Evolutionary conservation across 2,888 invertebrate species (phyloP), one percentile per base, ranked within the genome.

Genomic region (Cerceris rybyensis): DNA sequence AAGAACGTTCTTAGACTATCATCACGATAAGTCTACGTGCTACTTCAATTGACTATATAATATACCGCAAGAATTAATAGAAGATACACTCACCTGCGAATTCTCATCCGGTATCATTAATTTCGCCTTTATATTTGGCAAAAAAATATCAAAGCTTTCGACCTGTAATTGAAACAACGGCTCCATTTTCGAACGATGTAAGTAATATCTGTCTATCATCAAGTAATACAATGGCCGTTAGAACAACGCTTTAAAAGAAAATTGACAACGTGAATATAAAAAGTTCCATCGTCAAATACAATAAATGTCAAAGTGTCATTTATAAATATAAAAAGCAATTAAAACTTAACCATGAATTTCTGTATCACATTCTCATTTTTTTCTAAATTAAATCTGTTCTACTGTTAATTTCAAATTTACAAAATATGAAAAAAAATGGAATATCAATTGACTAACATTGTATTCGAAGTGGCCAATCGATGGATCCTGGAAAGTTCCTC

Each of bases 71-170:
- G 28, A 28, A 28, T 28, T 28, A 28, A 2, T 28, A 1, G 28
- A 28, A 28, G 59, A 41, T 41, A 59, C 11, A 0, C 6, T 52
- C 69, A 82, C 84, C 70, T 84, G 80, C 6, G 63, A 13, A 16
- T 66, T 11, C 17, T 67, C 77, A 28, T 76, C 73, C 7, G 73
- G 54, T 0, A 41, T 28, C 83, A 79, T 72, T 16, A 85, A 49
- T 1, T 52, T 79, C 13, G 28, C 57, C n/a, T 85, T 85, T 28
- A 75, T 59, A 0, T 46, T 46, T 2, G 68, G 42, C n/a, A 85
- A 28, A 13, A 70, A 9, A 9, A 13, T 7, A 43, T 85, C 69
- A 7, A 82, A 13, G 9, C 84, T 69, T 0, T 42, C 57, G 9
- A 14, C n/a, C 0, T 50, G 11, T 14, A 83, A 14, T 1, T 59